Percentiles rank a stretch among this genome's conserved stretches.
These are phyloP conservation scores for Grus americana DNA, from an alignment of 2,113 vertebrate genomes.

Conservation along the genomic window DNA sequence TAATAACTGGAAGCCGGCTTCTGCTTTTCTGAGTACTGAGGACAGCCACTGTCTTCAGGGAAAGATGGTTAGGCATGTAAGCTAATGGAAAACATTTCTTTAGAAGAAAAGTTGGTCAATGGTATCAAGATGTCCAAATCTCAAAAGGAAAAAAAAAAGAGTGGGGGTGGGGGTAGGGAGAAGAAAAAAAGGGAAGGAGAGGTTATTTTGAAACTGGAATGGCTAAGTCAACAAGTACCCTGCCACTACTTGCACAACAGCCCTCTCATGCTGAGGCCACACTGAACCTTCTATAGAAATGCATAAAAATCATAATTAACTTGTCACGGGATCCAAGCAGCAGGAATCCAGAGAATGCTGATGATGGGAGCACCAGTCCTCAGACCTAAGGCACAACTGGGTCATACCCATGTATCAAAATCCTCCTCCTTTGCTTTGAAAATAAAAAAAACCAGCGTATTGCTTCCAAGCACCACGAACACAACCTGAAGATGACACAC, in stretches of 20 bases:
- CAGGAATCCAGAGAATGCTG: background rate
- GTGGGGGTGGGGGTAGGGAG: rapidly evolving
- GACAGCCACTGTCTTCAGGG: background rate
- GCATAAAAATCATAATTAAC: background rate
- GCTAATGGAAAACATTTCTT: background rate
- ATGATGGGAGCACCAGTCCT: background rate
- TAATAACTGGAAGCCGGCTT: background rate
- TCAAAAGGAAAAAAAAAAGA: no score
- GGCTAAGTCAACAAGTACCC: background rate
- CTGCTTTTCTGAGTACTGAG: background rate
- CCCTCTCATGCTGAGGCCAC: background rate
- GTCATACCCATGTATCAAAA: background rate
- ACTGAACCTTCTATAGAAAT: background rate
- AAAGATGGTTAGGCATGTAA: background rate
- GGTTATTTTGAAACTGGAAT: background rate
- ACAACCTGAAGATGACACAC: background rate
- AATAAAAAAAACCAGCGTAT: rapidly evolving
- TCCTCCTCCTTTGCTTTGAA: background rate
- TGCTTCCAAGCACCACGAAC: background rate
- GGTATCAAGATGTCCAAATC: background rate
- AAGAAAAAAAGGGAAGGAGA: background rate
- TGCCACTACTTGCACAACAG: background rate
- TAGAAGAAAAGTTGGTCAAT: background rate
- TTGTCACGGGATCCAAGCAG: background rate
- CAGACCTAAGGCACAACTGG: background rate